Conservation (phyloP, 2,888 invertebrate species). For the Pristionchus fissidentatus region DNA sequence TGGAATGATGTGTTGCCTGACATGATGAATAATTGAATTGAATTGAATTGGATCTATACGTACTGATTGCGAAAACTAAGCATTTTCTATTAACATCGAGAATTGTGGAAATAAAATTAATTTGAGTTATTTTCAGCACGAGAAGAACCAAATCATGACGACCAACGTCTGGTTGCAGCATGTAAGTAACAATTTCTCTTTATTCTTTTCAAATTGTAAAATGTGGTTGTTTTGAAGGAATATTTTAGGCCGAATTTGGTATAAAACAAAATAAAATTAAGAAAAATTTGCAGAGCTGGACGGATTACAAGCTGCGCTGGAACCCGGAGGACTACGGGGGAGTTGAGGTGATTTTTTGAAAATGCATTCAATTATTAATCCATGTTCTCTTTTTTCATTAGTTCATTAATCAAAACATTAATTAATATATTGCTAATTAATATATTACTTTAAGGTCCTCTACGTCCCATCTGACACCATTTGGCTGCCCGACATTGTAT, state of each 20-base stretch:
- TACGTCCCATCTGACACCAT: slow-evolving; percentile 76
- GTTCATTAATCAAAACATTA: not conserved
- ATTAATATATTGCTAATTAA: not conserved
- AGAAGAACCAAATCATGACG: slow-evolving; percentile 75
- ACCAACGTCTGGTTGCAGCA: slow-evolving; percentile 76
- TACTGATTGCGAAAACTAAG: too few relatives aligned
- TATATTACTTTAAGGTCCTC: slow-evolving; percentile 55
- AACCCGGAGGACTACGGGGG: slow-evolving; percentile 75
- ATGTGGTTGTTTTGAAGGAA: not conserved
- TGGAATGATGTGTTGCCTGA: too few relatives aligned
- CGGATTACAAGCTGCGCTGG: slow-evolving; percentile 75
- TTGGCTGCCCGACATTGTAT: slow-evolving; percentile 75
- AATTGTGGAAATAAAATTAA: not conserved
- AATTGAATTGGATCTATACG: too few relatives aligned
- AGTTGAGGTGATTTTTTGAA: slow-evolving; percentile 64
- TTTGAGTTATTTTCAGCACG: slow-evolving; percentile 82
- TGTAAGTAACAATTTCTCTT: slow-evolving; percentile 59
- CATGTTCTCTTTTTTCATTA: not conserved
- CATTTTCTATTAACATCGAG: not conserved
- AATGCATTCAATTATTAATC: not conserved
- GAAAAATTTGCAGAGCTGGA: slow-evolving; percentile 71
- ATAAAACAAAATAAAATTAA: not conserved
- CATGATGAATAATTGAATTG: too few relatives aligned
- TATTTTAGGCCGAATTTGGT: not conserved
- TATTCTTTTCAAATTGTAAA: not conserved